Conservation (phyloP, 37 sponge, comb jelly and placozoan genomes). For the Bolinopsis microptera region DNA sequence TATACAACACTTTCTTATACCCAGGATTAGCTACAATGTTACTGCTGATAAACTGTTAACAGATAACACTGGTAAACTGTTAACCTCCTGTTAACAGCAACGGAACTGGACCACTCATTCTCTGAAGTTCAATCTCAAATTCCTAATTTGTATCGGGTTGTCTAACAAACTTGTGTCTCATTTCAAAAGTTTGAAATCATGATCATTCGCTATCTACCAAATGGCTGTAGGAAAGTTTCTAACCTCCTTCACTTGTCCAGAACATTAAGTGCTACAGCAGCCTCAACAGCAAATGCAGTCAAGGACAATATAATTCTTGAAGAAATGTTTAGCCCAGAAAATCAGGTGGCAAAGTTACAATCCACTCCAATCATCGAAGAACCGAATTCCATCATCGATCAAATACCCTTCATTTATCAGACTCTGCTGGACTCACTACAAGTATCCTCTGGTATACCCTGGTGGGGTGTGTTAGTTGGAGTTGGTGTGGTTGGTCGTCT, state of each 20-base stretch:
- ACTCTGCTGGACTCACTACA: background rate
- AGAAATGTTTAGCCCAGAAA: background rate
- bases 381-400: background rate
- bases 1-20: too few species aligned
- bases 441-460: background rate
- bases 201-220: background rate
- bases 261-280: background rate
- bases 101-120: too few species aligned
- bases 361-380: background rate
- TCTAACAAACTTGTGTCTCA: too few species aligned
- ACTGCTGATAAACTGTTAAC: too few species aligned
- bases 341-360: background rate
- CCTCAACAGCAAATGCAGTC: background rate
- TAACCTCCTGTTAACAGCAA: too few species aligned
- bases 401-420: background rate
- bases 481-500: background rate
- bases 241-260: background rate
- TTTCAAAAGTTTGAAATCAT: too few species aligned
- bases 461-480: conserved; percentile 16
- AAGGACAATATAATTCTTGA: background rate
- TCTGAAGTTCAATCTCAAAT: too few species aligned
- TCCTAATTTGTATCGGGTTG: too few species aligned
- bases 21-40: too few species aligned
- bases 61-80: too few species aligned
- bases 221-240: background rate